phyloP scores from a whole-genome alignment of 2,113 vertebrate species.

The Antechinus flavipes region DNA sequence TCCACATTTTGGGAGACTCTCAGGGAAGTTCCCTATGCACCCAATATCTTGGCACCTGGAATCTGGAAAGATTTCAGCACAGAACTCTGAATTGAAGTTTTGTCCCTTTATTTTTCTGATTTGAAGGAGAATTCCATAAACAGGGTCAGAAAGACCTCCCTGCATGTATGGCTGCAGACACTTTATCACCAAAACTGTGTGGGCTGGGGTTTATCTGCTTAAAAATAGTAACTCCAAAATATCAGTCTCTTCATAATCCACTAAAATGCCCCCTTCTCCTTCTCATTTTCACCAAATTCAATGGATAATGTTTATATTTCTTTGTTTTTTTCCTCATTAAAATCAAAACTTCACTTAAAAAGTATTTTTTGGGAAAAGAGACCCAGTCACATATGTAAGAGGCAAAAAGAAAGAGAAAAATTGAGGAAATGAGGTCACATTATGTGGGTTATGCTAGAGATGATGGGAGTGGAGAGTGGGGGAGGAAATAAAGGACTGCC shows the following conservation, averaged over 20 bases:
- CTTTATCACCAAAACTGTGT: neutral
- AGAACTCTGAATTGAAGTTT: neutral
- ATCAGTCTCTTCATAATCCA: neutral
- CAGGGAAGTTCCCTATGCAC: neutral
- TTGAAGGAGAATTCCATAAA: neutral
- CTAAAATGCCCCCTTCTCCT: neutral
- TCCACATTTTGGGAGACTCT: neutral
- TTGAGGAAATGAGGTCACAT: neutral
- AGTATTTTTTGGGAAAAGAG: neutral
- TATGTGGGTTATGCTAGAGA: neutral
- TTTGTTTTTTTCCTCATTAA: neutral
- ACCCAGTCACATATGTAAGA: neutral
- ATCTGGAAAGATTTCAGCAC: neutral
- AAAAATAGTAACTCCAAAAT: neutral
- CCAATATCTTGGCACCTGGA: rapidly evolving
- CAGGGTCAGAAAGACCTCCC: neutral
- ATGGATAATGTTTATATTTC: neutral
- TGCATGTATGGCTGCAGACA: neutral
- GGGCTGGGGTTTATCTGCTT: neutral
- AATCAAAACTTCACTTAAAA: neutral
- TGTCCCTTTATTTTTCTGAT: neutral
- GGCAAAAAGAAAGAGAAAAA: neutral
- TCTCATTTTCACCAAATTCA: neutral
- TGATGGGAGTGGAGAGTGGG: neutral
- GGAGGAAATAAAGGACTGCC: neutral